These are phyloP conservation scores for Trissolcus japonicus DNA, from an alignment of 2,888 invertebrate species.

Conservation along the genomic window DNA sequence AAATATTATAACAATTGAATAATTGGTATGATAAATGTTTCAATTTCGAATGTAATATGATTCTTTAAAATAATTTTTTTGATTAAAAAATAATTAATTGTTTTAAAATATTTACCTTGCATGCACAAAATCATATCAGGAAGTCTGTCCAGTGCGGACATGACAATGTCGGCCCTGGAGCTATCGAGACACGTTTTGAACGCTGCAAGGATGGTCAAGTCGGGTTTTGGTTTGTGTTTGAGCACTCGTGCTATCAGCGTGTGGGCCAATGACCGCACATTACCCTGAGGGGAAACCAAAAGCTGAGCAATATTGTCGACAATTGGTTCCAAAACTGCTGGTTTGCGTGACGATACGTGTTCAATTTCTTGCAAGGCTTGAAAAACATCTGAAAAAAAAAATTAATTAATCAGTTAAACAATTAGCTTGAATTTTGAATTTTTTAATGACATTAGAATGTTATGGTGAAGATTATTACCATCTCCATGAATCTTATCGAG, in stretches of 20 bases:
- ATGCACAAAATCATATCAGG: constrained; percentile 89
- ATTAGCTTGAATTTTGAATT: too few relatives aligned
- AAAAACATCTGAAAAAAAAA: constrained; percentile 78
- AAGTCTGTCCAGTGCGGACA: constrained; percentile 87
- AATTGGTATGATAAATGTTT: too few relatives aligned
- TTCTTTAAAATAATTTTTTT: too few relatives aligned
- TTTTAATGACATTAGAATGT: neutral
- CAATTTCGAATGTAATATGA: too few relatives aligned
- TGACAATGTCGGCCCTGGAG: constrained; percentile 86
- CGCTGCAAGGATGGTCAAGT: constrained; percentile 83
- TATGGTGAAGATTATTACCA: constrained; percentile 64
- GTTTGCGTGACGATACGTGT: constrained; percentile 83
- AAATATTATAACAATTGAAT: neutral
- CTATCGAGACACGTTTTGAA: constrained; percentile 90
- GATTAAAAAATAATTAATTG: too few relatives aligned
- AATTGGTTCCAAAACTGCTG: constrained; percentile 82
- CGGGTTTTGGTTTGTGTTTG: constrained; percentile 82
- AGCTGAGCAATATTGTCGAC: constrained; percentile 81
- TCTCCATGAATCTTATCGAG: constrained; percentile 75
- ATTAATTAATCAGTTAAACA: neutral
- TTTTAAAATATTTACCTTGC: too few relatives aligned
- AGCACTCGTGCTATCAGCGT: constrained; percentile 84
- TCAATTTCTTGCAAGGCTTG: constrained; percentile 85
- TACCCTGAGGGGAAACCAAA: constrained; percentile 79
- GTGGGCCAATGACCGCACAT: constrained; percentile 84